Evolutionary conservation across 2,888 invertebrate species (phyloP), one percentile per base, ranked within the genome.

Genomic region (Amiota mariae): DNA sequence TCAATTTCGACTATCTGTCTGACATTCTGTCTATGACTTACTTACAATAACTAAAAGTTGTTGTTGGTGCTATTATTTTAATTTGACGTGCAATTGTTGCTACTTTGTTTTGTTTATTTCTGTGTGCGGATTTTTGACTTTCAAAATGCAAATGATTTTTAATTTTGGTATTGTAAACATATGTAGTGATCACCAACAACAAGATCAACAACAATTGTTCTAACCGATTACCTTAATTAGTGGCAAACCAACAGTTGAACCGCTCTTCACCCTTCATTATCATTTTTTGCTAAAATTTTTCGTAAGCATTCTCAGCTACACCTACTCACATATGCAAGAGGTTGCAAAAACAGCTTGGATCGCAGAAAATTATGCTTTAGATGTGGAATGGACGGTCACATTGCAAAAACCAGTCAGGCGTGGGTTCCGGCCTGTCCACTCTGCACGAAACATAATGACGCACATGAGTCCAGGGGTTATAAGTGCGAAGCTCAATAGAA

Each of bases 1-100:
- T 81, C 82, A n/a, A n/a, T n/a, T n/a, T n/a, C 85, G 79, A 84
- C 82, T 84, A 83, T 61, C 82, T 84, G 85, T 85, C 84, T 36
- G 36, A 36, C 36, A 36, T 36, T 36, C 36, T 36, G 36, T 36
- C 36, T 36, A 36, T 6, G 36, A 36, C 6, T 6, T 36, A 36
- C 36, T 6, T 6, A n/a, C n/a, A n/a, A n/a, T 6, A 36, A 36
- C 36, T 36, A 36, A 36, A 36, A 2, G 78, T 72, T 71, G 73
- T 73, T 47, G 72, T 61, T 68, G 73, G 64, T 64, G 75, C 68
- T 70, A 73, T 57, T 72, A 70, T 71, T 75, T 47, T 72, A 72
- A 13, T 68, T 66, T 24, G 54, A 68, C 20, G 48, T 68, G 68
- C 54, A 68, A 73, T 54, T 73, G 76, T 68, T 74, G 71, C 71